A percentile compares a stretch with the other conserved stretches of the same genome.
Evolutionary conservation across 2,888 invertebrate species (phyloP).

Genomic region (Parnassius glacialis): DNA sequence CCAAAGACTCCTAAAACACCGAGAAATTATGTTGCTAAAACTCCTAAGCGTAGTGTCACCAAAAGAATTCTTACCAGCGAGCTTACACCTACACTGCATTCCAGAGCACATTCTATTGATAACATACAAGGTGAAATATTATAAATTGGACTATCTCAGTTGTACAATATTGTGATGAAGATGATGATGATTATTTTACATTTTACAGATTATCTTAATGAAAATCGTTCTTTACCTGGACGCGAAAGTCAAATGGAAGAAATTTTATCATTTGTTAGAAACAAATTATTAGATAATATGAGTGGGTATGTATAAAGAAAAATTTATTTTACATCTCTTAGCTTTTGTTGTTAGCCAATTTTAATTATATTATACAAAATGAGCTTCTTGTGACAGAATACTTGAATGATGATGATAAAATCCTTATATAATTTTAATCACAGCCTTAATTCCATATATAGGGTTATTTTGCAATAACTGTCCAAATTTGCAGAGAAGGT

Average conservation of each 20-base stretch:
- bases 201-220: conserved; percentile 52
- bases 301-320: conserved; percentile 58
- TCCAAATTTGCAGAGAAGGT: too few species aligned
- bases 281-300: conserved; percentile 56
- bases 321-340: too few species aligned
- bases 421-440: too few species aligned
- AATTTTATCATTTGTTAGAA: conserved; percentile 67
- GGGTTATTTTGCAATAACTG: too few species aligned
- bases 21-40: conserved; percentile 35
- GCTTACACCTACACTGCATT: conserved; percentile 60
- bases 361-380: too few species aligned
- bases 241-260: conserved; percentile 70
- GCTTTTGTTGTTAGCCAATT: too few species aligned
- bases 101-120: conserved; percentile 61
- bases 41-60: conserved; percentile 52
- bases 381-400: too few species aligned
- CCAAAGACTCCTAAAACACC: conserved; percentile 33
- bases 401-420: too few species aligned
- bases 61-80: conserved; percentile 59
- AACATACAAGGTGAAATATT: conserved; percentile 54
- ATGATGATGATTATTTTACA: not conserved
- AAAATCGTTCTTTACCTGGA: conserved; percentile 64
- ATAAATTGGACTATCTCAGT: too few species aligned
- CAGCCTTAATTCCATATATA: too few species aligned
- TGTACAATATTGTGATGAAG: too few species aligned